Evolutionary conservation across 2,113 vertebrate species (phyloP).

Genomic region (Grallaria varia): DNA sequence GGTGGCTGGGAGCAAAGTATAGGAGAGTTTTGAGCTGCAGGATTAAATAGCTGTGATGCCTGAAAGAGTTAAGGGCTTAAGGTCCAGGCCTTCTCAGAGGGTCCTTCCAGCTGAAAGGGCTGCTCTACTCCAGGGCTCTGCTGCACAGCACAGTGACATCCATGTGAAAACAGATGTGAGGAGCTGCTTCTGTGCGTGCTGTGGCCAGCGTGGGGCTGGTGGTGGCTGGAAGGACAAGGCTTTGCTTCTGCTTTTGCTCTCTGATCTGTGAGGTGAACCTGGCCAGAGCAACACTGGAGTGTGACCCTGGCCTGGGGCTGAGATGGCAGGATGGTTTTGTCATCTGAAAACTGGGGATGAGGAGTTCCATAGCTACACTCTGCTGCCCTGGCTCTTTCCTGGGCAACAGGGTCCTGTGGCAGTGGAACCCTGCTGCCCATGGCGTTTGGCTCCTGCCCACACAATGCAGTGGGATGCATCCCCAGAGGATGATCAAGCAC

Average conservation of each 20-base stretch:
- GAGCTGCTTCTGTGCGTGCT: fast-evolving
- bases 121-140: neutral
- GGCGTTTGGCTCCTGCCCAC: neutral
- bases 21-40: neutral
- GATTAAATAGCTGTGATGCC: neutral
- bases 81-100: neutral
- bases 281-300: neutral
- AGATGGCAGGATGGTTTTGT: neutral
- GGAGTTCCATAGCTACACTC: neutral
- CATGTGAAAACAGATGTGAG: neutral
- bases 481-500: neutral
- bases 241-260: neutral
- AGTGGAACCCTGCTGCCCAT: neutral
- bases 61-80: neutral
- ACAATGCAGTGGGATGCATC: neutral
- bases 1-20: fast-evolving
- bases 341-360: neutral
- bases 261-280: neutral
- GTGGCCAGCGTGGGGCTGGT: fast-evolving
- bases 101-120: neutral
- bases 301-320: fast-evolving
- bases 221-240: neutral
- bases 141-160: neutral
- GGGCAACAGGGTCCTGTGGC: neutral
- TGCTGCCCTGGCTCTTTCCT: fast-evolving